These are phyloP conservation scores for Bimastos eiseni DNA, from an alignment of 2,888 invertebrate species.

Conservation along the genomic window DNA sequence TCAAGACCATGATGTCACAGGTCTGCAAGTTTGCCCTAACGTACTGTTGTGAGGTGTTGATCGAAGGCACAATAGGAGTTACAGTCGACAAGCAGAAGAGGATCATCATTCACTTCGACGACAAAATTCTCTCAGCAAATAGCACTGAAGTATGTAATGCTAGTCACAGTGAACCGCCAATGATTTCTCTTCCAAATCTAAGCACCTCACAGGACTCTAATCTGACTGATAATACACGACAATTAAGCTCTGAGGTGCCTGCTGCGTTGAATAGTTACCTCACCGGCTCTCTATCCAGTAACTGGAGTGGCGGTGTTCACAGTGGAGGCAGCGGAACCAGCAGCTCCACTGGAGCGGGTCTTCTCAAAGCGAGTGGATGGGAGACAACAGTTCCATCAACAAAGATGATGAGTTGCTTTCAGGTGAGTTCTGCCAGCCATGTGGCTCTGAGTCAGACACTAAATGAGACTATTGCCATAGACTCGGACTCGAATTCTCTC, in stretches of 20 bases:
- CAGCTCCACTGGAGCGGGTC: background rate
- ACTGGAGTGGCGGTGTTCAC: background rate
- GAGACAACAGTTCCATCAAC: background rate
- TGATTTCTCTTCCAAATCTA: background rate
- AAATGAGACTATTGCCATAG: slow-evolving; percentile 22
- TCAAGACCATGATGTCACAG: slow-evolving; percentile 39
- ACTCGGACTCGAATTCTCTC: background rate
- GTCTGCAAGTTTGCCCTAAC: slow-evolving; percentile 38
- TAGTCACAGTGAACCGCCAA: background rate
- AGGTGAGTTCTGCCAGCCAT: background rate
- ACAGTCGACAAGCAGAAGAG: slow-evolving; percentile 39
- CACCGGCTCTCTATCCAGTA: background rate
- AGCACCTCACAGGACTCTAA: background rate
- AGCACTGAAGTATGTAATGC: slow-evolving; percentile 16
- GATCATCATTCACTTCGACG: slow-evolving; percentile 40
- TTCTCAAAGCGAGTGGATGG: slow-evolving; percentile 2
- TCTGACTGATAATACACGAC: background rate
- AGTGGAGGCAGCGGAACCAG: background rate
- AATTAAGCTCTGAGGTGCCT: background rate
- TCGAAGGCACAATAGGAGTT: slow-evolving; percentile 43
- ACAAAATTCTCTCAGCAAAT: slow-evolving; percentile 26
- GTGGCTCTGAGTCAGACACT: slow-evolving; percentile 5
- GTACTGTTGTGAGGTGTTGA: slow-evolving; percentile 38
- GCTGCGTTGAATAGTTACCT: slow-evolving; percentile 4
- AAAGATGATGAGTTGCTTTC: slow-evolving; percentile 25